Evolutionary conservation across 2,888 invertebrate species (phyloP).

Genomic region (Drosophila siamana): DNA sequence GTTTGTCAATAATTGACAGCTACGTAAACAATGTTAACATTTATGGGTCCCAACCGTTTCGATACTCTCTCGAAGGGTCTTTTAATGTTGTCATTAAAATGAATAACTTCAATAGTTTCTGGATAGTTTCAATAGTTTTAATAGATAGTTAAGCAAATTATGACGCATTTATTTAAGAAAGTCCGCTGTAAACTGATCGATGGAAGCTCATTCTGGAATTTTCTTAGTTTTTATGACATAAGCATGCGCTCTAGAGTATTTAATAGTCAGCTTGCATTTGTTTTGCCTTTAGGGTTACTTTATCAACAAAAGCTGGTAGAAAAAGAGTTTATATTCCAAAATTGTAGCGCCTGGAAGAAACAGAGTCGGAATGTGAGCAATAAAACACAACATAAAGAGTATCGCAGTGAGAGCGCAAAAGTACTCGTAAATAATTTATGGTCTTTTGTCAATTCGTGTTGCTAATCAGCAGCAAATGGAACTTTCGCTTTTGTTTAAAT

Average conservation of each 20-base stretch:
- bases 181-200: no score
- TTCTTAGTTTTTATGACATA: neutral
- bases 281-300: slow-evolving; percentile 4
- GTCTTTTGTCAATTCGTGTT: slow-evolving; percentile 20
- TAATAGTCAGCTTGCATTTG: neutral
- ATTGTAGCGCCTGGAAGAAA: slow-evolving; percentile 1
- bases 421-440: slow-evolving; percentile 1
- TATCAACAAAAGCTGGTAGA: slow-evolving; percentile 24
- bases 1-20: slow-evolving; percentile 79
- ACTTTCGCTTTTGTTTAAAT: slow-evolving; percentile 50
- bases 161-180: no score
- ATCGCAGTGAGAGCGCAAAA: slow-evolving; percentile 10
- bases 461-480: slow-evolving; percentile 43
- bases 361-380: neutral
- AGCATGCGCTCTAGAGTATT: slow-evolving; percentile 15
- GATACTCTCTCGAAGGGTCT: slow-evolving; percentile 14
- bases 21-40: slow-evolving; percentile 73
- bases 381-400: slow-evolving; percentile 12
- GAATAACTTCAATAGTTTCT: no score
- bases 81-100: neutral
- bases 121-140: no score
- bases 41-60: slow-evolving; percentile 47
- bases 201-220: no score
- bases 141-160: no score
- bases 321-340: slow-evolving; percentile 23